Evolutionary conservation across 2,113 vertebrate genomes (phyloP).

Genomic region (Coreoperca whiteheadi): DNA sequence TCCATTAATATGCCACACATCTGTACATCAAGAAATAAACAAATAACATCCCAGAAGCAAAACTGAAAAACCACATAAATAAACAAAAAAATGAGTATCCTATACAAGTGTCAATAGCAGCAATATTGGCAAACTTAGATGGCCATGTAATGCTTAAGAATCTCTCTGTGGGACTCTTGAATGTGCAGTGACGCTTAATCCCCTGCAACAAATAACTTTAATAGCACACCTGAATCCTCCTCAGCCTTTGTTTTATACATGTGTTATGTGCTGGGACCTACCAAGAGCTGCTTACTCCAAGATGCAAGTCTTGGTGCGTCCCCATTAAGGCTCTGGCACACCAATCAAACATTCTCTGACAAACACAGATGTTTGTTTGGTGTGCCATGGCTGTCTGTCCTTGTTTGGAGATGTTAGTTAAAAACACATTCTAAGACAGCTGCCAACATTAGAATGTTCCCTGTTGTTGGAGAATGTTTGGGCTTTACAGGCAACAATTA

Average conservation of each 20-base stretch:
- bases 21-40: constrained; percentile 1
- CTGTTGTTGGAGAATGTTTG: too few relatives aligned
- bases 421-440: too few relatives aligned
- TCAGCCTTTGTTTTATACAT: constrained; percentile 54
- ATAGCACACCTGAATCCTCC: constrained; percentile 65
- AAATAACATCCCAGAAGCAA: background rate
- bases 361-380: too few relatives aligned
- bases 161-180: constrained; percentile 54
- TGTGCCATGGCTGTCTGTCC: too few relatives aligned
- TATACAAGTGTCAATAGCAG: constrained; percentile 31
- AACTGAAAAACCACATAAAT: constrained; percentile 3
- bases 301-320: constrained; percentile 47
- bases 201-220: constrained; percentile 71
- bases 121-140: constrained; percentile 27
- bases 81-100: background rate
- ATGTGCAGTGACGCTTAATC: constrained; percentile 43
- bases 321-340: too few relatives aligned
- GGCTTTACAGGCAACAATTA: constrained; percentile 57
- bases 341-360: too few relatives aligned
- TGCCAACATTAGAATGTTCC: too few relatives aligned
- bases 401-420: too few relatives aligned
- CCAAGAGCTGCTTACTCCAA: constrained; percentile 33
- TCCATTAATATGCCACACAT: constrained; percentile 19
- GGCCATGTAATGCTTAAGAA: constrained; percentile 31
- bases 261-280: constrained; percentile 47